Percentiles rank a stretch among this genome's conserved stretches.
phyloP scores from a whole-genome alignment of 2,888 invertebrate species.

The Coecobrya sp. region DNA sequence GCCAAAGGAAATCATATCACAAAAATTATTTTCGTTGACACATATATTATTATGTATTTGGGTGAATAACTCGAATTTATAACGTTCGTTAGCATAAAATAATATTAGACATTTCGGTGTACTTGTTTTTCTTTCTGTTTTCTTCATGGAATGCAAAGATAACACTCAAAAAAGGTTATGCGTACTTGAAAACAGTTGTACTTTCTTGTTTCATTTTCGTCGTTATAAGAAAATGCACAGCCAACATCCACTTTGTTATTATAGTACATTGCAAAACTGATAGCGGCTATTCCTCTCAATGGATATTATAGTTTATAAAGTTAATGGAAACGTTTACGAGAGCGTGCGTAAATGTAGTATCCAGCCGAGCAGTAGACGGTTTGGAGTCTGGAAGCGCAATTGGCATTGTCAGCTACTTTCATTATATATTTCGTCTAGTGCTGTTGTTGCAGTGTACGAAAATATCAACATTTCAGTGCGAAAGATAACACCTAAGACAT shows the following conservation, averaged over 20 bases:
- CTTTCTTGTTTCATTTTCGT: too few species aligned
- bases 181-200: neutral
- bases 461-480: conserved; percentile 8
- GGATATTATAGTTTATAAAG: neutral
- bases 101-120: neutral
- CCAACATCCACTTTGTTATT: neutral
- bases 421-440: too few species aligned
- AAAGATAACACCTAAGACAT: conserved; percentile 49
- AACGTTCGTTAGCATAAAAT: neutral
- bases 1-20: neutral
- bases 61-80: neutral
- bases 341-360: conserved; percentile 3
- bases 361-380: neutral
- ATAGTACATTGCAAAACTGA: neutral
- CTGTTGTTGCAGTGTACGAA: neutral
- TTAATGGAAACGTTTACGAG: conserved; percentile 6
- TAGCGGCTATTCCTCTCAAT: neutral
- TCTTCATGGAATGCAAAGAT: neutral
- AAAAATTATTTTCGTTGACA: conserved; percentile 14
- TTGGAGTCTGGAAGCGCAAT: neutral
- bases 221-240: too few species aligned
- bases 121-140: neutral
- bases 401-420: neutral
- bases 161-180: neutral
- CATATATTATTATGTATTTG: conserved; percentile 28